Conservation (phyloP, 35 echinoderm and acorn worm genomes). For the Holothuria glaberrima region DNA sequence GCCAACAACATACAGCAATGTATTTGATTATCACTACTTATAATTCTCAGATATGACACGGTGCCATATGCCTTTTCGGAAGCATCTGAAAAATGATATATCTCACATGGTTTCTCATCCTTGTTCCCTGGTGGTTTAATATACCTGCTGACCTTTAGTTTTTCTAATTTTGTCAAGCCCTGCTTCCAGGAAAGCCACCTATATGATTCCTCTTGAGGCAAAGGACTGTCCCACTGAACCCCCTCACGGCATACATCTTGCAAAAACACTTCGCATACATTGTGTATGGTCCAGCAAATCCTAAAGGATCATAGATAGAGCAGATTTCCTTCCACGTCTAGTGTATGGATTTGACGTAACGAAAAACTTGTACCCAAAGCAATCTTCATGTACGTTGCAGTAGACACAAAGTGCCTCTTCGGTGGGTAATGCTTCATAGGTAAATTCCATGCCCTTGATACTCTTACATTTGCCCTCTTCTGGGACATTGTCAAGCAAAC, state of each 20-base stretch:
- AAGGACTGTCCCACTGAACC: conserved; percentile 53
- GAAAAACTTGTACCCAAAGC: conserved; percentile 32
- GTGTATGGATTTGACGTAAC: conserved; percentile 31
- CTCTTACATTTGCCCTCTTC: conserved; percentile 46
- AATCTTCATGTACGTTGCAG: conserved; percentile 63
- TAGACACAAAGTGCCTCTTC: conserved; percentile 74
- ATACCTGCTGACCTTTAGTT: no score
- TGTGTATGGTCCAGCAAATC: conserved; percentile 53
- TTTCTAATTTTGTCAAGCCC: conserved; percentile 38
- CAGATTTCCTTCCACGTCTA: conserved; percentile 37
- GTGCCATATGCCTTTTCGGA: conserved; percentile 58
- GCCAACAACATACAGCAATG: conserved; percentile 46
- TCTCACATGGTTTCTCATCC: neutral
- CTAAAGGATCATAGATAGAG: conserved; percentile 67
- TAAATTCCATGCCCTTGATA: conserved; percentile 60
- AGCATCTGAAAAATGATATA: conserved; percentile 67
- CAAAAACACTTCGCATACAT: conserved; percentile 46
- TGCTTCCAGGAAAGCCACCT: conserved; percentile 49
- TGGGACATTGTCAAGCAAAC: conserved; percentile 60
- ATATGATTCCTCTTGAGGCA: neutral
- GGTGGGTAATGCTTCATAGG: no score
- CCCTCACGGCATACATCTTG: conserved; percentile 52
- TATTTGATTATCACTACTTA: conserved; percentile 15
- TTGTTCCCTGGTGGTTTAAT: conserved; percentile 38
- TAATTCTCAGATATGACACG: conserved; percentile 52